These are phyloP conservation scores for Drosophila pseudoananassae DNA, from an alignment of 1,140 invertebrate species.

Conservation along the genomic window DNA sequence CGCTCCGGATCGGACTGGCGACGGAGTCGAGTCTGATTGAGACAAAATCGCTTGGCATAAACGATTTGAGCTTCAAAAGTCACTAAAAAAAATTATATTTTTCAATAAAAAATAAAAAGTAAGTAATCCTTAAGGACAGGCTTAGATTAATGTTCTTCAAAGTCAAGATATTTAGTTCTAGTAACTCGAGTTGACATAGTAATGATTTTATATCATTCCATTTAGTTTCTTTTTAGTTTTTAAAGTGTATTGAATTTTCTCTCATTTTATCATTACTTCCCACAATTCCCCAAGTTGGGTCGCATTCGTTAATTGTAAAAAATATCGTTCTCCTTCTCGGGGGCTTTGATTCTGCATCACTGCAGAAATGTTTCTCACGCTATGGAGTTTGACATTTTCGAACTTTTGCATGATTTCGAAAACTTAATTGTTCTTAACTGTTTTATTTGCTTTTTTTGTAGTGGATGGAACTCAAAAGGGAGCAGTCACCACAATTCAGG, in stretches of 20 bases:
- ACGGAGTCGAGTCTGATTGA: constrained; percentile 28
- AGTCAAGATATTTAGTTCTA: no score
- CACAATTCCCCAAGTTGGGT: constrained; percentile 57
- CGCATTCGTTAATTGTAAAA: constrained; percentile 74
- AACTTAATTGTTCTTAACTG: constrained; percentile 82
- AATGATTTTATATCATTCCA: not conserved
- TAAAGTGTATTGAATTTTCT: constrained; percentile 43
- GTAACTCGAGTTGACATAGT: no score
- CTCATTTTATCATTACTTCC: constrained; percentile 41
- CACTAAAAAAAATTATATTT: constrained; percentile 25
- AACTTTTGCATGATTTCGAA: constrained; percentile 84
- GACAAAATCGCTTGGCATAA: constrained; percentile 73
- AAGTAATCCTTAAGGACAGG: not conserved
- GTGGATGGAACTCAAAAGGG: constrained; percentile 7
- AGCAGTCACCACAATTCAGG: constrained; percentile 31
- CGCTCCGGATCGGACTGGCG: constrained; percentile 37
- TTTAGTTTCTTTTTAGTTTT: not conserved
- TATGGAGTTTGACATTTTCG: constrained; percentile 83
- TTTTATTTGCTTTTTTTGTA: constrained; percentile 58
- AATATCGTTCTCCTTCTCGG: constrained; percentile 68
- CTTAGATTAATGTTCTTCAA: not conserved
- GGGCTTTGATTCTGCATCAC: constrained; percentile 75
- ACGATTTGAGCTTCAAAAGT: constrained; percentile 65
- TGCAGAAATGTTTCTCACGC: constrained; percentile 83
- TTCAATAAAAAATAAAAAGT: not conserved